phyloP scores from a whole-genome alignment of 2,797 vertebrate genomes.

The Myotis planiceps region DNA sequence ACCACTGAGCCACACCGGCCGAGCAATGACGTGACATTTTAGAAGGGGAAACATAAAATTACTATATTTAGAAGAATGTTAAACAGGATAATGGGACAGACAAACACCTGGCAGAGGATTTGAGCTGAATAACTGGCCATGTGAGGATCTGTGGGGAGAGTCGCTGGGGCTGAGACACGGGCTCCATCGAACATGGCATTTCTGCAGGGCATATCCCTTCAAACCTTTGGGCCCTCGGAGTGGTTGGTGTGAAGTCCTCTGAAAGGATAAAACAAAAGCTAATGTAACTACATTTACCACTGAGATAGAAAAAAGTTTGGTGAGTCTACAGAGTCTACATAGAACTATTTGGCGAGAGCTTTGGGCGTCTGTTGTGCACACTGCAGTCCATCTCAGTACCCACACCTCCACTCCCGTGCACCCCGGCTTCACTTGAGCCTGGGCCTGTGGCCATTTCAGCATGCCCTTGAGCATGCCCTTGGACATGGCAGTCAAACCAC shows the following conservation, averaged over 20 bases:
- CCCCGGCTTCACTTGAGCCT: not conserved
- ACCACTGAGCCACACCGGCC: too few relatives aligned
- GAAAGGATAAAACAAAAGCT: not conserved
- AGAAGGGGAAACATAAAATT: not conserved
- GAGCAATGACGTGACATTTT: not conserved
- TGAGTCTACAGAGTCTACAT: not conserved
- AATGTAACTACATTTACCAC: not conserved
- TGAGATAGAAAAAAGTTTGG: not conserved
- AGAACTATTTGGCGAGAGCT: not conserved
- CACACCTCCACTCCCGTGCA: not conserved
- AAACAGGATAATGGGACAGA: not conserved
- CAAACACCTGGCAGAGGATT: not conserved
- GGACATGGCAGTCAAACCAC: not conserved
- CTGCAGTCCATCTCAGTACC: not conserved
- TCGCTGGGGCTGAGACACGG: not conserved
- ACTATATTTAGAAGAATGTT: not conserved
- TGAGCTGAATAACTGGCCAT: not conserved
- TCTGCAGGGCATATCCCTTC: not conserved
- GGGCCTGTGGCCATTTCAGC: not conserved
- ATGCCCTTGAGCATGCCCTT: too few relatives aligned
- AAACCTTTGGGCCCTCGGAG: not conserved
- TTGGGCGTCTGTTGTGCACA: fast-evolving
- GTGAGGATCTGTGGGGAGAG: too few relatives aligned
- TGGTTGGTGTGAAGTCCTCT: not conserved
- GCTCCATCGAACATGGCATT: not conserved